Percentiles rank a stretch among this genome's conserved stretches.
Conservation (phyloP, 1,140 invertebrate genomes). For the Drosophila oshimai region DNA sequence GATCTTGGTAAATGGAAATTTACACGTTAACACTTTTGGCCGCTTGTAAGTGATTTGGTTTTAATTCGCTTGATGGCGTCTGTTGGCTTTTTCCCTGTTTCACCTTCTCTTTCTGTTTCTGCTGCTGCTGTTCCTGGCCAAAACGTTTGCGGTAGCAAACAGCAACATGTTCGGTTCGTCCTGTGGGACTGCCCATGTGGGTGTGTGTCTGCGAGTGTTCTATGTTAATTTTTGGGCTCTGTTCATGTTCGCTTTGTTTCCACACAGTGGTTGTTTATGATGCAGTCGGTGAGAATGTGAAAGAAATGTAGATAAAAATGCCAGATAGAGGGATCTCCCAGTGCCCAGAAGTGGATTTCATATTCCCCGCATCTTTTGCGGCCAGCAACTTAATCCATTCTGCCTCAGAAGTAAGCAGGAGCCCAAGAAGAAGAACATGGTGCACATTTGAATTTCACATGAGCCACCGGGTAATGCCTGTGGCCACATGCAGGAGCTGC, state of each 20-base stretch:
- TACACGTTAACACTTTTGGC: conserved; percentile 80
- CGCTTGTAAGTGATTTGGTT: conserved; percentile 81
- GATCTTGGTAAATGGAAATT: conserved; percentile 80
- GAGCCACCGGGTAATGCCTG: conserved; percentile 52
- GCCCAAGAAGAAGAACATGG: conserved; percentile 4
- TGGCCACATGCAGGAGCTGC: conserved; percentile 42
- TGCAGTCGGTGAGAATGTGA: conserved; percentile 50
- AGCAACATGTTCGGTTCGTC: conserved; percentile 44
- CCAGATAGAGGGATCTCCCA: conserved; percentile 41
- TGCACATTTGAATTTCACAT: conserved; percentile 67
- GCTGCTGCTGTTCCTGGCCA: conserved; percentile 4
- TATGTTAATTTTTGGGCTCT: conserved; percentile 71
- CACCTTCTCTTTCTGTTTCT: neutral
- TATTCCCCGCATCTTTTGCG: conserved; percentile 11
- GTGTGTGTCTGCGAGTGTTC: conserved; percentile 50
- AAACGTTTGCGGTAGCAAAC: conserved; percentile 58
- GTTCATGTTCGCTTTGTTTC: conserved; percentile 65
- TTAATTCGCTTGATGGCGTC: conserved; percentile 80
- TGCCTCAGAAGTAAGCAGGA: neutral
- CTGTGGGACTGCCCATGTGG: conserved; percentile 45
- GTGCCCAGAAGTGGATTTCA: neutral
- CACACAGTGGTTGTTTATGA: conserved; percentile 59
- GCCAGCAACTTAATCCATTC: conserved; percentile 29
- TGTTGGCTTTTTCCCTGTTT: conserved; percentile 37
- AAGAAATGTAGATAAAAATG: conserved; percentile 72